Percentiles rank a stretch among this genome's conserved stretches.
Conservation (phyloP, 2,888 invertebrate genomes). For the Meteorus colon region DNA sequence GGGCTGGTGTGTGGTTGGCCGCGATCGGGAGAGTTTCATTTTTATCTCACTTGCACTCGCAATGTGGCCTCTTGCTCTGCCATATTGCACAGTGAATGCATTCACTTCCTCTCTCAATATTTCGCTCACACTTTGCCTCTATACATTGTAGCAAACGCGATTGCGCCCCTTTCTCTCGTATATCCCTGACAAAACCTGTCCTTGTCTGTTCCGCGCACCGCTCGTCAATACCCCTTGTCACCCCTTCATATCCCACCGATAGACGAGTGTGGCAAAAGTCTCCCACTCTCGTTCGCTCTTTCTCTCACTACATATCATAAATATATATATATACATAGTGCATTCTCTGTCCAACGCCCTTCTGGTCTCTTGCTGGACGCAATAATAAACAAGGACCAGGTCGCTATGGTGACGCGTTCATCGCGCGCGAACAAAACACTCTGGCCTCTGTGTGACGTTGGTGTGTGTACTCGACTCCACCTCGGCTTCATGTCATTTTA, state of each 20-base stretch:
- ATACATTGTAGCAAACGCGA: not conserved
- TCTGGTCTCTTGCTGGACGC: conserved; percentile 64
- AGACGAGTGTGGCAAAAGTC: not conserved
- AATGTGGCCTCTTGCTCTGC: not conserved
- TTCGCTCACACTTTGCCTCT: not conserved
- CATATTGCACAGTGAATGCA: not conserved
- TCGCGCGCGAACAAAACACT: conserved; percentile 71
- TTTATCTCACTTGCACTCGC: conserved; percentile 30
- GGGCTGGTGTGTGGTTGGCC: conserved; percentile 69
- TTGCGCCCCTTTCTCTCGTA: conserved; percentile 27
- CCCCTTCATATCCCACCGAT: conserved; percentile 36
- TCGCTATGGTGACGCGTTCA: conserved; percentile 71
- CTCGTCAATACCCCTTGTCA: conserved; percentile 40
- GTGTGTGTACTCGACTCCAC: conserved; percentile 37
- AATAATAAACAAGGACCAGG: conserved; percentile 73
- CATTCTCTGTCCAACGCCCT: conserved; percentile 45
- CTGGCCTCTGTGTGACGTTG: conserved; percentile 33
- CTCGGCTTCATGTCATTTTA: conserved; percentile 39
- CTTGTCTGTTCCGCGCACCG: conserved; percentile 33
- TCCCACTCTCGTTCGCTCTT: conserved; percentile 27
- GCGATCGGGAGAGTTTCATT: conserved; percentile 49
- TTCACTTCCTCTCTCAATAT: conserved; percentile 12
- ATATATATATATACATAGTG: not conserved
- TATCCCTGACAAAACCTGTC: conserved; percentile 26
- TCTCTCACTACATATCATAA: not conserved